Evolutionary conservation across 2,797 vertebrate species (phyloP).

Genomic region (Melanogrammus aeglefinus): DNA sequence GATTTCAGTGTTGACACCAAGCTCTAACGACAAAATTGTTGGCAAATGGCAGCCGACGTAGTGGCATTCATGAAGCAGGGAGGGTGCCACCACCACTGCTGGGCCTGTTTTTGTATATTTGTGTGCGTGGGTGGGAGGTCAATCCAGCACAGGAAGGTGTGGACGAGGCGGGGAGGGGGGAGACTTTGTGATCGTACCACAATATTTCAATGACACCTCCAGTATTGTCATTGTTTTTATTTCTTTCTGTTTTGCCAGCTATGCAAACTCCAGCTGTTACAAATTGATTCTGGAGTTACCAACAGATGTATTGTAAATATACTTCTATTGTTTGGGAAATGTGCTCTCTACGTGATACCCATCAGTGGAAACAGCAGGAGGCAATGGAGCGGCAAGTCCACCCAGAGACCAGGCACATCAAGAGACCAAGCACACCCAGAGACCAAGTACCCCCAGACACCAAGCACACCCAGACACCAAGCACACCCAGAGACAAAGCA

Average conservation of each 20-base stretch:
- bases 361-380: background rate
- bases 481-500: background rate
- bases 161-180: background rate
- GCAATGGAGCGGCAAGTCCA: background rate
- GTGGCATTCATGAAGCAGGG: background rate
- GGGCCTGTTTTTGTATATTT: background rate
- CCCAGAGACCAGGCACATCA: background rate
- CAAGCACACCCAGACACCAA: background rate
- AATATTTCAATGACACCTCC: background rate
- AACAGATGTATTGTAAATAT: background rate
- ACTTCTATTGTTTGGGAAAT: background rate
- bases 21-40: constrained; percentile 1
- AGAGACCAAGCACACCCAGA: background rate
- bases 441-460: background rate
- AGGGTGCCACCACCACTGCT: background rate
- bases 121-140: background rate
- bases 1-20: constrained; percentile 1
- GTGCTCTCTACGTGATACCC: background rate
- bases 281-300: background rate
- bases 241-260: background rate
- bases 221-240: background rate
- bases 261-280: background rate
- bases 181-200: background rate
- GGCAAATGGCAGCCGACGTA: background rate
- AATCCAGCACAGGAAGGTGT: background rate